Base-by-base conservation (phyloP, 2,113 vertebrate genomes). In the Rynchops niger region DNA sequence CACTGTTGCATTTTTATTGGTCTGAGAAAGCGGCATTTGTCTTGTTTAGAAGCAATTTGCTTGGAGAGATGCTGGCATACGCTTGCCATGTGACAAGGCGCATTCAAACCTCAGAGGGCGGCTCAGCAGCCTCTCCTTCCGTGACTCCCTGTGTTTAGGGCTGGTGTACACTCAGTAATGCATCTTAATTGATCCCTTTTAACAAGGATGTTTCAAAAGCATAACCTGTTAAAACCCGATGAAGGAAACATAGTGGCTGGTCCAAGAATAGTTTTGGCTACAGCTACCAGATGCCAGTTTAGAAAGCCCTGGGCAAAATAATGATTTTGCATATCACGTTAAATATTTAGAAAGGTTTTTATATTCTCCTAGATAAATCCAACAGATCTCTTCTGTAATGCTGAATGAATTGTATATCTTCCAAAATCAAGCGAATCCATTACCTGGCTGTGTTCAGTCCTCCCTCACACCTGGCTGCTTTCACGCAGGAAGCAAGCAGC, bases 61-160 rank as follows among this genome's bases (percentile, higher is more conserved):
- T 43, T 67, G 47, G 43, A 67, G 49, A 34, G 53, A 52, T 86
- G 38, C 49, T 88, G 81, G 25, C 13, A 7, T 45, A 14, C 5
- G 1, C 25, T 42, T 87, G 29, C 67, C 36, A 9, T 29, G 62
- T 63, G 62, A 63, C 5, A 27, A 29, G 62, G 62, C 12, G 20
- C 17, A 4, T 29, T 26, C 62, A 65, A 52, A 50, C 61, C n/a
- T 38, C 47, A 61, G 27, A 72, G 72, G 43, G 18, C 2, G 2
- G 32, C 49, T 82, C 50, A 36, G 43, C 50, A 61, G 29, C 16
- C 61, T 13, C 58, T 88, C 25, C 34, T 69, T 0, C 0, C 4
- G 1, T 62, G 45, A n/a, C 9, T 84, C 27, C 13, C 32, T 34
- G 34, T 45, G 12, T 9, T 6, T 58, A 59, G 42, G 70, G n/a